A percentile compares a stretch with the other conserved stretches of the same genome.
phyloP scores from a whole-genome alignment of 2,888 invertebrate genomes.

The Hirudinaria manillensis region DNA sequence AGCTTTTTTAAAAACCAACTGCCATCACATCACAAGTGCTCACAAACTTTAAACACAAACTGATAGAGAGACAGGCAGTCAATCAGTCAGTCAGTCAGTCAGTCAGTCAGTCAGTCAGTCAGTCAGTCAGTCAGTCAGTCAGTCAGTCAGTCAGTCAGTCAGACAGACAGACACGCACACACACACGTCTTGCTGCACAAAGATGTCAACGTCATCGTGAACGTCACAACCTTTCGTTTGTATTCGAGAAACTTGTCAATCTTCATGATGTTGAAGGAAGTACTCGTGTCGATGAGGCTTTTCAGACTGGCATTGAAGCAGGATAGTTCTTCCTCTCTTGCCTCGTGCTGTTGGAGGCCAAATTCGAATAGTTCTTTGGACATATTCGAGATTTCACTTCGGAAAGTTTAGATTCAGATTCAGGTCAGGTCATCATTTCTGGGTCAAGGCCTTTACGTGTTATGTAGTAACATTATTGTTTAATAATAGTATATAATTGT shows the following conservation, averaged over 20 bases:
- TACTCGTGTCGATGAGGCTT: neutral
- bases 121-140: no score
- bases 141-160: no score
- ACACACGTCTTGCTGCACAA: neutral
- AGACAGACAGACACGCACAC: no score
- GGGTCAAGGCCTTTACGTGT: neutral
- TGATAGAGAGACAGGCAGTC: no score
- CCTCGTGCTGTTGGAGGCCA: slow-evolving; percentile 17
- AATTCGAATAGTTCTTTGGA: slow-evolving; percentile 18
- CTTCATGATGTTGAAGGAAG: neutral
- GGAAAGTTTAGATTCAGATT: neutral
- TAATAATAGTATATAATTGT: no score
- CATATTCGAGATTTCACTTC: neutral
- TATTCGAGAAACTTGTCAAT: slow-evolving; percentile 29
- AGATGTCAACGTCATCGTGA: neutral
- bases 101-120: no score
- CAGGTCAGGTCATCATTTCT: neutral
- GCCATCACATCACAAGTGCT: no score
- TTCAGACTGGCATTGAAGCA: neutral
- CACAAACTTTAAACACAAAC: no score
- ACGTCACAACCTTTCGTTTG: slow-evolving; percentile 22
- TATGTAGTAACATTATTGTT: no score
- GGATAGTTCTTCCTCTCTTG: slow-evolving; percentile 19
- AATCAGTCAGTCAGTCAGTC: no score
- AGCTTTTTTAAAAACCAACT: no score